Conservation (phyloP, 2,113 vertebrate species). For the Grallaria varia region DNA sequence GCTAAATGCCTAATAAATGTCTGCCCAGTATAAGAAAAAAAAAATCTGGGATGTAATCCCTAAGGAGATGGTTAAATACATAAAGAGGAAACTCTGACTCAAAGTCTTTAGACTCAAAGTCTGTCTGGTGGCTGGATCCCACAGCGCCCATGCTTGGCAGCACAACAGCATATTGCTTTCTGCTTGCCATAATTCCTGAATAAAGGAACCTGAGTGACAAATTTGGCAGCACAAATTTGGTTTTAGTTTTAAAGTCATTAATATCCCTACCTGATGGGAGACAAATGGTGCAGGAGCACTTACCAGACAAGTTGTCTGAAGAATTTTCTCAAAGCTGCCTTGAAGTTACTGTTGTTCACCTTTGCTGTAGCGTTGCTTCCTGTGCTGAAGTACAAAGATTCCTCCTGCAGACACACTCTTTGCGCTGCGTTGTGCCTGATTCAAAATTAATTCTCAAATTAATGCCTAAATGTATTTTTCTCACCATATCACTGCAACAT, state of each 20-base stretch:
- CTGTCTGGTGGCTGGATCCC: neutral
- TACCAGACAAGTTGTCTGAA: neutral
- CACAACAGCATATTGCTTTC: neutral
- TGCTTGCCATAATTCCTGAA: neutral
- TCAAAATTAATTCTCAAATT: neutral
- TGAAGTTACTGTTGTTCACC: neutral
- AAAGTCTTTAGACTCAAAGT: neutral
- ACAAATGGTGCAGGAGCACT: neutral
- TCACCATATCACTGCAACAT: neutral
- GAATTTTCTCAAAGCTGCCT: neutral
- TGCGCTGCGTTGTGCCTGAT: neutral
- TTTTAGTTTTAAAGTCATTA: neutral
- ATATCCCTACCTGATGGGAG: neutral
- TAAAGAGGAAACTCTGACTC: neutral
- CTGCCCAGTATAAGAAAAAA: neutral
- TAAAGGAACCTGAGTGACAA: neutral
- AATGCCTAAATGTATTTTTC: neutral
- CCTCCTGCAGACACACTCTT: neutral
- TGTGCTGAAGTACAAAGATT: fast-evolving
- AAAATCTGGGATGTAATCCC: neutral
- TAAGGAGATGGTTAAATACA: neutral
- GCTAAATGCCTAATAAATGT: neutral
- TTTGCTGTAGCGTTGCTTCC: neutral
- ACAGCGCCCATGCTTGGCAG: neutral
- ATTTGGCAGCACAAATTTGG: neutral